Conservation (phyloP, 1,140 invertebrate genomes). For the Akabosia matsudoensis region DNA sequence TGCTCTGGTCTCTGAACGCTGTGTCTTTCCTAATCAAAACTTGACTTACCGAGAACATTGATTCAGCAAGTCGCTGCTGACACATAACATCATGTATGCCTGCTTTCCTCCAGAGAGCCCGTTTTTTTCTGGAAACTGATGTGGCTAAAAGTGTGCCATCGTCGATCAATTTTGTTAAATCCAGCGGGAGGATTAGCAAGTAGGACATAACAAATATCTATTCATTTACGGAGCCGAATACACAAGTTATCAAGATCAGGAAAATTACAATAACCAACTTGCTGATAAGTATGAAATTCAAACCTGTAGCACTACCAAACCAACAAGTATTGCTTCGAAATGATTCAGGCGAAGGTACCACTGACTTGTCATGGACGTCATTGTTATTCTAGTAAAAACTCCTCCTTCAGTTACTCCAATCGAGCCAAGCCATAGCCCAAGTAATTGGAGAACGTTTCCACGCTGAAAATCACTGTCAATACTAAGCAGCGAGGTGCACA, state of each 20-base stretch:
- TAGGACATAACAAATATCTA: conserved; percentile 32
- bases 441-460: neutral
- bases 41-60: conserved; percentile 30
- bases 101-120: neutral
- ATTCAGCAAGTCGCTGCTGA: neutral
- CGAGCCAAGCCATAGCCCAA: neutral
- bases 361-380: conserved; percentile 29
- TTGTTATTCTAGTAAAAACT: conserved; percentile 34
- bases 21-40: no score
- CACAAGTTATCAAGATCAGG: neutral
- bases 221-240: neutral
- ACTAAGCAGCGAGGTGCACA: no score
- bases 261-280: neutral
- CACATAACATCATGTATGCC: conserved; percentile 1
- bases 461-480: no score
- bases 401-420: neutral
- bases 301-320: conserved; percentile 23
- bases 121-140: conserved; percentile 9
- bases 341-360: conserved; percentile 26
- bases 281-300: neutral
- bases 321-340: conserved; percentile 25
- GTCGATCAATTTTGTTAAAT: conserved; percentile 31
- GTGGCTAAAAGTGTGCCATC: conserved; percentile 28
- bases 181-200: conserved; percentile 31
- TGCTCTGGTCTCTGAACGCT: no score